Conservation (phyloP, 1,140 invertebrate genomes). For the Eurytemora carolleeae region DNA sequence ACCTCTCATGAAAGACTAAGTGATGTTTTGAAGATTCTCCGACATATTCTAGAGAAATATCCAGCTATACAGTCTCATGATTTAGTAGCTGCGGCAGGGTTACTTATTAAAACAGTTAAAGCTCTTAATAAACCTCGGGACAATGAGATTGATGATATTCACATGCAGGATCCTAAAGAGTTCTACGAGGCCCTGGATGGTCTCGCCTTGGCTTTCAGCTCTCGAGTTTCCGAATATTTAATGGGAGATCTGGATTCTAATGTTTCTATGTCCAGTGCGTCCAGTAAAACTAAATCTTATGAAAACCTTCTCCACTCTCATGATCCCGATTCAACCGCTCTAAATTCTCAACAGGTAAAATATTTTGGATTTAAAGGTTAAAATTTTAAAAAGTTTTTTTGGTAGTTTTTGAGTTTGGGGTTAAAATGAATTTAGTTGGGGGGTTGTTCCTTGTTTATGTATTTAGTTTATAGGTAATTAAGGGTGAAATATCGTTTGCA, state of each 20-base stretch:
- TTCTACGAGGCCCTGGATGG: slow-evolving; percentile 34
- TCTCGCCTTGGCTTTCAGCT: slow-evolving; percentile 33
- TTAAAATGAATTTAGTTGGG: no score
- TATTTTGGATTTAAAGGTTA: no score
- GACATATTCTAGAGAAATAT: slow-evolving; percentile 32
- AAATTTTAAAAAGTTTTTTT: no score
- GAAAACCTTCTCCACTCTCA: slow-evolving; percentile 20
- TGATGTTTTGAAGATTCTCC: slow-evolving; percentile 31
- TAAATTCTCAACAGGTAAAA: slow-evolving; percentile 23
- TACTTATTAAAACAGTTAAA: slow-evolving; percentile 33
- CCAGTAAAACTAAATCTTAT: slow-evolving; percentile 24
- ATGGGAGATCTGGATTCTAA: slow-evolving; percentile 32
- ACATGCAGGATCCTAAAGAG: slow-evolving; percentile 26
- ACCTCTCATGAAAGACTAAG: slow-evolving; percentile 31
- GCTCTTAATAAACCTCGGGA: background rate
- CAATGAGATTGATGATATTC: slow-evolving; percentile 24
- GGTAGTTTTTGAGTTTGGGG: no score
- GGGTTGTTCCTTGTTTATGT: no score
- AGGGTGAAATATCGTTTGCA: no score
- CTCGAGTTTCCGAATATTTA: slow-evolving; percentile 34
- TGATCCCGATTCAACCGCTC: slow-evolving; percentile 17
- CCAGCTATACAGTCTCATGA: slow-evolving; percentile 32
- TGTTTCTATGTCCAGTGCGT: slow-evolving; percentile 18
- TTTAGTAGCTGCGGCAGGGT: slow-evolving; percentile 29
- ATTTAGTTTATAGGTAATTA: no score